Base-by-base conservation (phyloP, 2,113 vertebrate species). In the Dicentrarchus labrax region DNA sequence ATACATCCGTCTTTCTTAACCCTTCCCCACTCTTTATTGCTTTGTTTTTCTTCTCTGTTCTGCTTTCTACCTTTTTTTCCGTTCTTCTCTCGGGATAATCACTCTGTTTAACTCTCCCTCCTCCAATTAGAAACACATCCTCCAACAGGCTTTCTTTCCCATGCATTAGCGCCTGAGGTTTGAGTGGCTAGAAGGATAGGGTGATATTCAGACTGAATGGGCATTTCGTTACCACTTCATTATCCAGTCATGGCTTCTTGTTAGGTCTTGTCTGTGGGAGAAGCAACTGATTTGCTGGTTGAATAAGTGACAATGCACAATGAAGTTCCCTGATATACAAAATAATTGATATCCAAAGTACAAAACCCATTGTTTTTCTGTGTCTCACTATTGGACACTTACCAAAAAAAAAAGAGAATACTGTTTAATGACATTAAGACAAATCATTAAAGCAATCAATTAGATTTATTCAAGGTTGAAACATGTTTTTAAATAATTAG, bases 1-100 rank as follows among this genome's bases (percentile, higher is more conserved):
- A 15, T 66, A 82, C 38, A 36, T 47, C 38, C 10, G 13, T 54
- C 67, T 68, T n/a, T 59, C 41, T 17, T 57, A 79, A 47, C 38
- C 39, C 45, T 64, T 57, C 21, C 16, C n/a, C 47, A 30, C 60
- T 76, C 17, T 50, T 57, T 6, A 10, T 17, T 3, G 0, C 22
- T 76, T 76, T 24, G 0, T 8, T 53, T 53, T 45, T 68, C 24
- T 43, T 30, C 12, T 8, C 36, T 51, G n/a, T 21, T 45, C 57
- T 19, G 56, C 30, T 43, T 70, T 74, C 56, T 39, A 13, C 51
- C 39, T 17, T 11, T 30, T 30, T 30, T 30, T 30, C 30, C 30
- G 30, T 30, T 30, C 13, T 19, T 0, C 30, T 2, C 50, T 60
- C 13, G 21, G 43, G 17, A 64, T 16, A 24, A 24, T 53, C 16